phyloP scores from a whole-genome alignment of 1,140 invertebrate species.

The Monomorium pharaonis region DNA sequence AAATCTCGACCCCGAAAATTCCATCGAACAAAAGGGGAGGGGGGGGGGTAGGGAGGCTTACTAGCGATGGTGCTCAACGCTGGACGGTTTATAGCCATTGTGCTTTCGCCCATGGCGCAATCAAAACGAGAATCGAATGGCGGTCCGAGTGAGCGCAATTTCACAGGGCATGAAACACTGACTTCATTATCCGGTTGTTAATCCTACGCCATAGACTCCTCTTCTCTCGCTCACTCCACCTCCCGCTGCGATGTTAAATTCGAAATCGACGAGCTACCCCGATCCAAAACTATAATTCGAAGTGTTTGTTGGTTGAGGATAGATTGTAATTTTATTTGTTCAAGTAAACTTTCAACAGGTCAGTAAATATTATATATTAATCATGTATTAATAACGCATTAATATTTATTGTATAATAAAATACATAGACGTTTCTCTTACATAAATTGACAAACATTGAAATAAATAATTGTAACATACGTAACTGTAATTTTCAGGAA shows the following conservation, averaged over 20 bases:
- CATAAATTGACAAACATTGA: not conserved
- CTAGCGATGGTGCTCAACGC: constrained; percentile 61
- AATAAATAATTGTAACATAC: not conserved
- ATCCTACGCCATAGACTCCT: constrained; percentile 73
- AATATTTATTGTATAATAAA: not conserved
- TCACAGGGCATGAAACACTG: constrained; percentile 85
- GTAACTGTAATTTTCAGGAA: not conserved
- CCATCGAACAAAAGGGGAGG: constrained; percentile 2
- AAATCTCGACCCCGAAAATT: constrained; percentile 73
- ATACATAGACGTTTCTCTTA: not conserved
- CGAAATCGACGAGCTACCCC: constrained; percentile 38
- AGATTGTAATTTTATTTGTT: not conserved
- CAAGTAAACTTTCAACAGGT: not conserved
- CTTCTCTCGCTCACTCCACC: constrained; percentile 41
- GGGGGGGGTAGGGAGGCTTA: constrained; percentile 54
- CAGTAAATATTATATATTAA: not conserved
- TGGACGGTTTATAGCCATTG: constrained; percentile 80
- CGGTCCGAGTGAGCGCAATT: constrained; percentile 82
- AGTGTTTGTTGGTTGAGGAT: constrained; percentile 1
- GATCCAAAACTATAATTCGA: not conserved
- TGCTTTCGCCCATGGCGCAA: constrained; percentile 79
- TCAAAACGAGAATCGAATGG: constrained; percentile 84
- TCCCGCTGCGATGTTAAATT: constrained; percentile 32
- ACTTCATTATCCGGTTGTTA: constrained; percentile 85
- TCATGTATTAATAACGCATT: not conserved